These are phyloP conservation scores for Epsilonema sp. DNA, from an alignment of 2,888 invertebrate genomes.

Conservation along the genomic window DNA sequence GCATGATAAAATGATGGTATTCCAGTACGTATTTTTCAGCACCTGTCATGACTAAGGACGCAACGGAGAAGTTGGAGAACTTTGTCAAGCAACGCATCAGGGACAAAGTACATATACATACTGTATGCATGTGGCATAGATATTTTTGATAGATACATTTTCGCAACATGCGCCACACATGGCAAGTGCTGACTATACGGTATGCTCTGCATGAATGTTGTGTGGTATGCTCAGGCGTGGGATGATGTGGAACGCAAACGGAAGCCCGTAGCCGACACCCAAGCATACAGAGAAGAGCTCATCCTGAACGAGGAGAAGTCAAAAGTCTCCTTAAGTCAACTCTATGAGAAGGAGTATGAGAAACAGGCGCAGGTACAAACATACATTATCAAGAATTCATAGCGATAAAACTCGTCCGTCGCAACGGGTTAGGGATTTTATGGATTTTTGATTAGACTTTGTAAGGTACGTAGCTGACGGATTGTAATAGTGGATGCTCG, in stretches of 20 bases:
- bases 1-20: neutral
- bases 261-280: constrained; percentile 56
- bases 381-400: no score
- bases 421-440: no score
- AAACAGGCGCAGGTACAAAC: constrained; percentile 35
- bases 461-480: no score
- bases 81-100: constrained; percentile 68
- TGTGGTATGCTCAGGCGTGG: constrained; percentile 45
- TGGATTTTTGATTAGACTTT: no score
- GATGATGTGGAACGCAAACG: constrained; percentile 72
- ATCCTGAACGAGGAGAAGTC: constrained; percentile 80
- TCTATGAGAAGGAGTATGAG: constrained; percentile 51
- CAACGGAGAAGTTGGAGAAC: constrained; percentile 62
- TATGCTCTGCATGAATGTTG: no score
- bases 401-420: no score
- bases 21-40: constrained; percentile 33
- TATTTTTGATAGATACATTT: no score
- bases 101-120: constrained; percentile 42
- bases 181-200: no score
- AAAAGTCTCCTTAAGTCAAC: constrained; percentile 68
- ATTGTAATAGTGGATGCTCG: no score
- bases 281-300: constrained; percentile 63
- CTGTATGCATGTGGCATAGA: no score
- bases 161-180: no score
- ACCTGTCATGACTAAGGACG: constrained; percentile 72